Conservation (phyloP, 2,888 invertebrate species). For the Lasioglossum morio region DNA sequence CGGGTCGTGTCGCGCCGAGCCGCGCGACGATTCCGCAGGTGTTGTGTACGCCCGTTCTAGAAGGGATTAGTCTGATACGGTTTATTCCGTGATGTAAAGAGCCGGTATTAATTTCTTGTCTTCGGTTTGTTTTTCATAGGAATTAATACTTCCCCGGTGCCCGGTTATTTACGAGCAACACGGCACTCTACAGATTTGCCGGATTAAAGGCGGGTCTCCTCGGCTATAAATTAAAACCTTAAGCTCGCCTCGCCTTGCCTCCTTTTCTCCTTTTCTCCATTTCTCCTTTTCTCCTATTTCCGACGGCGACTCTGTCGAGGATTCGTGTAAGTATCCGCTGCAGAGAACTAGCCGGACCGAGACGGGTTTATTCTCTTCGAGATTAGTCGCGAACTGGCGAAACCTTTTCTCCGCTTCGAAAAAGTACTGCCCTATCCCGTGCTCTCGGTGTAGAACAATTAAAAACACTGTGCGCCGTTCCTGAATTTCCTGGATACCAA, state of each 20-base stretch:
- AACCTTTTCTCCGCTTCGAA: conserved; percentile 16
- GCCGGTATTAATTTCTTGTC: conserved; percentile 67
- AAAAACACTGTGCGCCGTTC: not conserved
- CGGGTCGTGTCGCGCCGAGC: not conserved
- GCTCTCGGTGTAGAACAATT: not conserved
- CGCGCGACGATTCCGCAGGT: not conserved
- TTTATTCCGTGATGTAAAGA: conserved; percentile 55
- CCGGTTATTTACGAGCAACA: conserved; percentile 69
- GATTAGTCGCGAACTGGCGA: conserved; percentile 41
- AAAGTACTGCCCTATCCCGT: not conserved
- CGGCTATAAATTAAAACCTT: conserved; percentile 71
- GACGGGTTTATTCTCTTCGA: conserved; percentile 39
- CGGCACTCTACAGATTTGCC: conserved; percentile 74
- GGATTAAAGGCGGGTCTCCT: conserved; percentile 71
- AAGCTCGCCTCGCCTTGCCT: conserved; percentile 55
- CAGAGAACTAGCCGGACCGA: conserved; percentile 27
- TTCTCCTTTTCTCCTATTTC: conserved; percentile 38
- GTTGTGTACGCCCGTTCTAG: conserved; percentile 1
- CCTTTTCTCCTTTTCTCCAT: conserved; percentile 38
- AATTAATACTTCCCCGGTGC: conserved; percentile 63
- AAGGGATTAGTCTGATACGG: conserved; percentile 47
- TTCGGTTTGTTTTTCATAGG: conserved; percentile 63
- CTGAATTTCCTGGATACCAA: not conserved
- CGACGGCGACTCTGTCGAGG: conserved; percentile 51
- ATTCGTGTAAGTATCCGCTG: conserved; percentile 61